phyloP scores from a whole-genome alignment of 2,888 invertebrate species.

The Pteria penguin region DNA sequence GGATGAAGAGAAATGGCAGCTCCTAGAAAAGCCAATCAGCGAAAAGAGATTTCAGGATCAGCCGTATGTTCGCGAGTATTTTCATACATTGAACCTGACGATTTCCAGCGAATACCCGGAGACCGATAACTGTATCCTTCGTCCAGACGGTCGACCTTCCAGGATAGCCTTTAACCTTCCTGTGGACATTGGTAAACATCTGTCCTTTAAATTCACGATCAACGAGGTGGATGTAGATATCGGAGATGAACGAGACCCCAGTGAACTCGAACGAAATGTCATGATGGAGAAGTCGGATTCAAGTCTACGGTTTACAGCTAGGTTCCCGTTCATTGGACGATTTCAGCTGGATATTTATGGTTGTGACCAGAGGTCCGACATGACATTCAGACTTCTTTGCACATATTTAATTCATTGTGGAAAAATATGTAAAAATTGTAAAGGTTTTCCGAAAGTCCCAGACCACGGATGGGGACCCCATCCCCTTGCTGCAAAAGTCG shows the following conservation, averaged over 20 bases:
- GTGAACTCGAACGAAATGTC: conserved; percentile 23
- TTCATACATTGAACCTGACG: conserved; percentile 49
- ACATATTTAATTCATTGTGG: conserved; percentile 34
- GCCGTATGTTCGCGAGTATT: conserved; percentile 61
- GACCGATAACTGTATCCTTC: conserved; percentile 43
- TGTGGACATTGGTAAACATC: conserved; percentile 18
- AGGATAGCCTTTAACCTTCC: conserved; percentile 52
- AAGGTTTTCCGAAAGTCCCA: conserved; percentile 33
- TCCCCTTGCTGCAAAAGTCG: conserved; percentile 17
- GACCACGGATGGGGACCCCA: conserved; percentile 37
- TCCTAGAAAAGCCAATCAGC: conserved; percentile 48
- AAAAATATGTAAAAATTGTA: neutral
- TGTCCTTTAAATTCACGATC: conserved; percentile 53
- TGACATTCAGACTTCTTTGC: conserved; percentile 15
- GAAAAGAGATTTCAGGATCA: conserved; percentile 48
- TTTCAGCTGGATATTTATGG: conserved; percentile 39
- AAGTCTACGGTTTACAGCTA: conserved; percentile 15
- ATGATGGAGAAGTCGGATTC: conserved; percentile 31
- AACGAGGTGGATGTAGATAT: conserved; percentile 27
- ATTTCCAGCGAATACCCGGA: conserved; percentile 32
- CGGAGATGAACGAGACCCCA: conserved; percentile 15
- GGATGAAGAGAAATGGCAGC: conserved; percentile 60
- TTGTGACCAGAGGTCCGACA: neutral
- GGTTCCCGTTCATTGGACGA: conserved; percentile 29
- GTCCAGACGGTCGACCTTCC: conserved; percentile 41